Percentiles rank a stretch among this genome's conserved stretches.
phyloP scores from a whole-genome alignment of 2,797 vertebrate species.

The Psittacula derbiana region DNA sequence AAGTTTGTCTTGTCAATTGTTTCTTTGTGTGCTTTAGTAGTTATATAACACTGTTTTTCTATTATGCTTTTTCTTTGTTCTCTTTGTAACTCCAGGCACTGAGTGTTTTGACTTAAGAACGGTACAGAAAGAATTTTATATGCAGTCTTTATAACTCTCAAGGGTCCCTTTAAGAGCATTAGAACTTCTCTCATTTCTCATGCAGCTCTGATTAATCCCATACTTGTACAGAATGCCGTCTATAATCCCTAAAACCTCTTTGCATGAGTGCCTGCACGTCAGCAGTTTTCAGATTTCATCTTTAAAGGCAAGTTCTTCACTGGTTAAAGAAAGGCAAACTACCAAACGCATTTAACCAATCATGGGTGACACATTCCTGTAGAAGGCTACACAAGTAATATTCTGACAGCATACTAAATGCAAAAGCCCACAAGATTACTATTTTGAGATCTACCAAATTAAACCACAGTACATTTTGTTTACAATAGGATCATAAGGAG shows the following conservation, averaged over 20 bases:
- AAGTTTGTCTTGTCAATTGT: not conserved
- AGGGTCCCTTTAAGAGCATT: not conserved
- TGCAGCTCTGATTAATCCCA: not conserved
- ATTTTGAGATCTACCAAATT: slow-evolving; percentile 24
- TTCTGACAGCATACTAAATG: not conserved
- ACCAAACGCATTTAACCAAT: not conserved
- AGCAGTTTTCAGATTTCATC: slow-evolving; percentile 31
- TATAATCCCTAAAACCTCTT: slow-evolving; percentile 25
- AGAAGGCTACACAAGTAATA: not conserved
- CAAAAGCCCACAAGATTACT: slow-evolving; percentile 14
- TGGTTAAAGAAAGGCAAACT: not conserved
- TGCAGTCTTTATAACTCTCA: not conserved
- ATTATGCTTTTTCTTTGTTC: not conserved
- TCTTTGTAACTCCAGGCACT: not conserved
- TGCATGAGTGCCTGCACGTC: not conserved
- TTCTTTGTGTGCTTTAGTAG: not conserved
- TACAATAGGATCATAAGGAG: not conserved
- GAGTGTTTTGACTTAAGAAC: not conserved
- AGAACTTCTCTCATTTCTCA: not conserved
- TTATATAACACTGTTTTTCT: not conserved
- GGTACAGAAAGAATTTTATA: not conserved
- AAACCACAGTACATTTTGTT: slow-evolving; percentile 16
- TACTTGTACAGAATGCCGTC: not conserved
- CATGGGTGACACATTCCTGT: not conserved
- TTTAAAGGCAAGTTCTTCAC: not conserved